phyloP scores from a whole-genome alignment of 30 jellyfish, hydroid and myxozoan species.

The Aurelia aurita region DNA sequence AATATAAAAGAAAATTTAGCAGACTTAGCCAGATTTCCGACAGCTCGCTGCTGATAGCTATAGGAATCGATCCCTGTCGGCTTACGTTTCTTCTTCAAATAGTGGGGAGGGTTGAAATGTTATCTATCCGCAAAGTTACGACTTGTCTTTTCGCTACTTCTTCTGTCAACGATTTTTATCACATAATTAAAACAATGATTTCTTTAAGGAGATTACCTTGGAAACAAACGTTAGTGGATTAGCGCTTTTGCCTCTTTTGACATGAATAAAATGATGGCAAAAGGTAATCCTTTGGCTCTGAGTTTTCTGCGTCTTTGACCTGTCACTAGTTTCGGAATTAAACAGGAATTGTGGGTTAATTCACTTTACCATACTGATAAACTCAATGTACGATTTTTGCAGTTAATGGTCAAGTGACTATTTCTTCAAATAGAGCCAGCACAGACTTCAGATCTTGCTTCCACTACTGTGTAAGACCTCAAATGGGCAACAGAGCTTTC shows the following conservation, averaged over 20 bases:
- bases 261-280: conserved; percentile 33
- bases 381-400: neutral
- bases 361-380: conserved; percentile 2
- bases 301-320: conserved; percentile 43
- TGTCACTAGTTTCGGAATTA: conserved; percentile 32
- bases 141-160: conserved; percentile 26
- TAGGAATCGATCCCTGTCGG: conserved; percentile 66
- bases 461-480: too few species aligned
- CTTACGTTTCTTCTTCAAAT: conserved; percentile 45
- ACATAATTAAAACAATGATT: conserved; percentile 73
- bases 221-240: conserved; percentile 67
- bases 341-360: conserved; percentile 41
- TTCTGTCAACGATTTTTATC: conserved; percentile 78
- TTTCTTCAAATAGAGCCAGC: too few species aligned
- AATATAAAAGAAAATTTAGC: conserved; percentile 32
- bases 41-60: conserved; percentile 74
- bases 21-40: conserved; percentile 80
- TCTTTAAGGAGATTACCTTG: conserved; percentile 56
- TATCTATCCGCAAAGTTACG: conserved; percentile 42
- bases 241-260: conserved; percentile 48
- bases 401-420: too few species aligned
- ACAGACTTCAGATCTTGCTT: too few species aligned
- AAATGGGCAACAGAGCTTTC: too few species aligned
- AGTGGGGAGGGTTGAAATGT: conserved; percentile 54
- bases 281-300: neutral